Percentiles rank a stretch among this genome's conserved stretches.
Conservation (phyloP, 2,113 vertebrate species). For the Gopherus flavomarginatus region DNA sequence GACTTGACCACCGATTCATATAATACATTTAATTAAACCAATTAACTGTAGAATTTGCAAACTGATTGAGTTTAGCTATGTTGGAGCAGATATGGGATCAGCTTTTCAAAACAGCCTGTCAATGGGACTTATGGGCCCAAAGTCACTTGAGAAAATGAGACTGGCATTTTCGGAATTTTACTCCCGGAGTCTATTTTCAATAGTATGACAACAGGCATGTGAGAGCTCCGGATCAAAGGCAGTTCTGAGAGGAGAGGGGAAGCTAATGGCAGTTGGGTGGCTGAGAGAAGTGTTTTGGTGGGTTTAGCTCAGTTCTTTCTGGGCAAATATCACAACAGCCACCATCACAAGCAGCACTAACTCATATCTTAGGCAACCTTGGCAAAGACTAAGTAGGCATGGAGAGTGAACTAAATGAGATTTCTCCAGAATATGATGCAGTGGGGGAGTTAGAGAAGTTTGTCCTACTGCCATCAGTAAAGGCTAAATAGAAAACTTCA, state of each 20-base stretch:
- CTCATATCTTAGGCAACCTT: not conserved
- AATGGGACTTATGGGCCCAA: not conserved
- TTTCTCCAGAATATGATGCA: not conserved
- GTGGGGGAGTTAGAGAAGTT: not conserved
- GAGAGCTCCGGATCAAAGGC: not conserved
- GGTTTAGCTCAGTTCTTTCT: not conserved
- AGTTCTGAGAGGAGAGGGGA: not conserved
- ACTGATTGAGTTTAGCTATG: not conserved
- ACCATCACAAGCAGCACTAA: accelerated
- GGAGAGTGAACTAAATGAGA: not conserved
- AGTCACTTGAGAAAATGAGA: not conserved
- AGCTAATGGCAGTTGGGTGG: not conserved
- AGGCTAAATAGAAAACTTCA: not conserved
- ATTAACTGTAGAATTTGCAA: not conserved
- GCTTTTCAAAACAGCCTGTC: not conserved
- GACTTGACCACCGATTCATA: not conserved
- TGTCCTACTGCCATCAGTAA: not conserved
- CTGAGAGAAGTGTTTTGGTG: not conserved
- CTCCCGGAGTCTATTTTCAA: not conserved
- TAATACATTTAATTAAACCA: not conserved
- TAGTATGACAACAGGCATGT: not conserved
- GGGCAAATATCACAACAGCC: not conserved
- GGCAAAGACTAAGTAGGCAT: not conserved
- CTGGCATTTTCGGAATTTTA: not conserved
- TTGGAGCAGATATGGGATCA: not conserved